phyloP scores from a whole-genome alignment of 2,113 vertebrate genomes.

The Fulica atra region DNA sequence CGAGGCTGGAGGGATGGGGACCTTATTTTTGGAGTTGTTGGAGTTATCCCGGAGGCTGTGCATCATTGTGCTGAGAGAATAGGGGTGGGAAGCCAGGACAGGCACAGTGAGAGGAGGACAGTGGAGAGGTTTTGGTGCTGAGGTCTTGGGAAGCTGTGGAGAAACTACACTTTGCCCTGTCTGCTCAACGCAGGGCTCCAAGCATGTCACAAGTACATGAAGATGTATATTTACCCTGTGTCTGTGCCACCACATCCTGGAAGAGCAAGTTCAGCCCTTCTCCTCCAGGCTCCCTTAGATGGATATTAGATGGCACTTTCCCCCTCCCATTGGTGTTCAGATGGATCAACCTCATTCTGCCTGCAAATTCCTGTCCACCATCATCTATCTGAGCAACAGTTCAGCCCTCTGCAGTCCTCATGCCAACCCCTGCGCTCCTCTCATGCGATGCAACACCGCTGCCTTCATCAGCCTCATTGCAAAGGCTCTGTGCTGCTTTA shows the following conservation, averaged over 20 bases:
- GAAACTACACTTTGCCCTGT: neutral
- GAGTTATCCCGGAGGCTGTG: neutral
- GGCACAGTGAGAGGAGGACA: neutral
- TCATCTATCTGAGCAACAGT: neutral
- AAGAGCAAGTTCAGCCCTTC: neutral
- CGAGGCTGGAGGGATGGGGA: neutral
- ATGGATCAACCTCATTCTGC: neutral
- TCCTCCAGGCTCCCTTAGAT: accelerated
- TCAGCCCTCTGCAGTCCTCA: neutral
- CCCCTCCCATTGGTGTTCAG: neutral
- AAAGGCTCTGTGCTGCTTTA: neutral
- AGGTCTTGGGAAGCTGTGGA: neutral
- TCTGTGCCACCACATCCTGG: neutral
- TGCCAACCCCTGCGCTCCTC: neutral
- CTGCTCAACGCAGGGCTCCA: neutral
- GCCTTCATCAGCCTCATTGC: neutral
- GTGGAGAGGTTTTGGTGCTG: neutral
- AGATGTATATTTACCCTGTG: neutral
- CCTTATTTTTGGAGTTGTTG: too few species aligned
- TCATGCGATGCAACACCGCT: accelerated
- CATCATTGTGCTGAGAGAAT: too few species aligned
- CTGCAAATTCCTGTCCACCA: neutral
- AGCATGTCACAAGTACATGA: neutral
- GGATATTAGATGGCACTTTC: neutral
- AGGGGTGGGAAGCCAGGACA: accelerated